phyloP scores from a whole-genome alignment of 1,140 invertebrate genomes.

The Apis cerana region DNA sequence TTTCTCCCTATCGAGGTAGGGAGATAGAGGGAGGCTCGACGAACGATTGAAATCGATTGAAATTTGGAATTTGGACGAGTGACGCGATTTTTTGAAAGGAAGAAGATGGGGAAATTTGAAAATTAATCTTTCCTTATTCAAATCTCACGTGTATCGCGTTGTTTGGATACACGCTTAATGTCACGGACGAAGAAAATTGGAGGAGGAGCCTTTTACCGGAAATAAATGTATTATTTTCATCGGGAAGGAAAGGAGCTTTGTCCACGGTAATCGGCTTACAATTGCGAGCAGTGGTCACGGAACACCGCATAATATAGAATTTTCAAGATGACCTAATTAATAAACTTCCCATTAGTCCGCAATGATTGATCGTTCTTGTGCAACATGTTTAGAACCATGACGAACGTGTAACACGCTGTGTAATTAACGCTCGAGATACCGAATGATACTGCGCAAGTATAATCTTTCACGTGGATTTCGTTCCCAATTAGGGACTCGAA shows the following conservation, averaged over 20 bases:
- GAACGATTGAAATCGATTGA: conserved; percentile 15
- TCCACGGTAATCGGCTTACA: conserved; percentile 6
- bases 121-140: too few species aligned
- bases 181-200: neutral
- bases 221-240: conserved; percentile 14
- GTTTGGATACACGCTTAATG: too few species aligned
- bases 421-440: neutral
- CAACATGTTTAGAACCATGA: neutral
- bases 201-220: neutral
- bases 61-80: too few species aligned
- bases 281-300: neutral
- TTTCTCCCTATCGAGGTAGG: too few species aligned
- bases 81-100: too few species aligned
- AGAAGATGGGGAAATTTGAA: too few species aligned
- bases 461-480: too few species aligned
- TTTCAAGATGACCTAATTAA: conserved; percentile 25
- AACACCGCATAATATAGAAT: conserved; percentile 10
- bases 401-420: neutral
- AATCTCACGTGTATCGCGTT: too few species aligned
- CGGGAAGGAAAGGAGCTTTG: too few species aligned
- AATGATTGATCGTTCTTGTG: neutral
- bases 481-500: too few species aligned
- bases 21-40: neutral
- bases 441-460: too few species aligned
- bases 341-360: conserved; percentile 11